A percentile compares a stretch with the other conserved stretches of the same genome.
Conservation (phyloP, 2,888 invertebrate genomes). For the Mechanitis mazaeus region DNA sequence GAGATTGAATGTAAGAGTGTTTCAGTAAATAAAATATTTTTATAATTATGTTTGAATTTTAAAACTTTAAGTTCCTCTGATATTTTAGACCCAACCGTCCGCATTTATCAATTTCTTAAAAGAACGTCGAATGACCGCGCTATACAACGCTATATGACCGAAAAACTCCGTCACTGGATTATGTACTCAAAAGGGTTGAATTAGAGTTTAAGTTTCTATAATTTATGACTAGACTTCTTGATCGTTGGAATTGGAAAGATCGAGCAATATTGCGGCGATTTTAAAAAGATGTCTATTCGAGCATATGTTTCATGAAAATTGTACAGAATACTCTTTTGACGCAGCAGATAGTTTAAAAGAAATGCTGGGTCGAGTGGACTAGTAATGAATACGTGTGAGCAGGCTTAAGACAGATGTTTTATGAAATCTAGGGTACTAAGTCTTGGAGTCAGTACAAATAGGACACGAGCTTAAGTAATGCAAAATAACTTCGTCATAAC, state of each 20-base stretch:
- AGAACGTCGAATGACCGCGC: constrained; percentile 27
- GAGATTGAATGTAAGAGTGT: no score
- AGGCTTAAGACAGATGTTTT: constrained; percentile 31
- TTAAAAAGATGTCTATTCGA: constrained; percentile 9
- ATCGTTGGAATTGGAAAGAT: constrained; percentile 16
- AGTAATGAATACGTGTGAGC: constrained; percentile 41
- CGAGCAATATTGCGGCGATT: constrained; percentile 25
- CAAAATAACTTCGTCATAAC: no score
- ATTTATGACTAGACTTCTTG: constrained; percentile 12
- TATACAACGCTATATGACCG: constrained; percentile 12
- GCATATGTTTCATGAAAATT: constrained; percentile 54
- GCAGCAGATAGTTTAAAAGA: no score
- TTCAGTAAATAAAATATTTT: constrained; percentile 24
- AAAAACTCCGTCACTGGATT: constrained; percentile 13
- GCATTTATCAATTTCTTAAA: constrained; percentile 33
- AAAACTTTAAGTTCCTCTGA: constrained; percentile 29
- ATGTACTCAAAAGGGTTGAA: constrained; percentile 6
- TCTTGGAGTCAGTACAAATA: constrained; percentile 17
- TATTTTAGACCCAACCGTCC: constrained; percentile 27
- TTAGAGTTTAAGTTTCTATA: constrained; percentile 21
- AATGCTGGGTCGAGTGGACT: constrained; percentile 53
- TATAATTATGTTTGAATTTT: constrained; percentile 33
- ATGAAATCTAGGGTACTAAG: constrained; percentile 22
- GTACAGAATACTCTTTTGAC: constrained; percentile 55
- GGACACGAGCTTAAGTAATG: background rate